Conservation (phyloP, 2,888 invertebrate species). For the Amphipoea lucens region DNA sequence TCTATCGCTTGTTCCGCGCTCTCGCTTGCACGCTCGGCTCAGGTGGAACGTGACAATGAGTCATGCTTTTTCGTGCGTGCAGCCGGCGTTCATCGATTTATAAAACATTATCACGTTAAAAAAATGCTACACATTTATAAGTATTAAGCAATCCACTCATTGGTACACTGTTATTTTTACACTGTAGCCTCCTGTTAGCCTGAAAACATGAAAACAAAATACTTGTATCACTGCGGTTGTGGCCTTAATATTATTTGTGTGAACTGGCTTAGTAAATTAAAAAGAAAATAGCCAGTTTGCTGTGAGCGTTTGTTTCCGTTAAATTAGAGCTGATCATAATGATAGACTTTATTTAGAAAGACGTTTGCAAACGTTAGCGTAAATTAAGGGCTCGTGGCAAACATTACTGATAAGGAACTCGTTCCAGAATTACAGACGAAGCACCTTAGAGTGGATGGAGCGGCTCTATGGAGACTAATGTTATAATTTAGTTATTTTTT, state of each 20-base stretch:
- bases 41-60: too few species aligned
- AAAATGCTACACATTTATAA: too few species aligned
- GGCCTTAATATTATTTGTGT: slow-evolving; percentile 50
- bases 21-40: too few species aligned
- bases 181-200: slow-evolving; percentile 33
- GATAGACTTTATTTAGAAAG: background rate
- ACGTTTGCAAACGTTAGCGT: background rate
- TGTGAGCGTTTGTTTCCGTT: slow-evolving; percentile 7
- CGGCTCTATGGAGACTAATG: background rate
- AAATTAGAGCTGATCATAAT: slow-evolving; percentile 15
- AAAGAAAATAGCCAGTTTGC: slow-evolving; percentile 35
- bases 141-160: background rate
- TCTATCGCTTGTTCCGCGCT: too few species aligned
- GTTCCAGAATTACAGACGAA: slow-evolving; percentile 11
- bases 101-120: too few species aligned
- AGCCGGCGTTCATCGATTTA: too few species aligned
- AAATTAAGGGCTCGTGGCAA: background rate
- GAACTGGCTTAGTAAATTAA: slow-evolving; percentile 54
- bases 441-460: slow-evolving; percentile 13
- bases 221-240: slow-evolving; percentile 41
- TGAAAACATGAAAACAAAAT: slow-evolving; percentile 54
- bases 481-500: too few species aligned
- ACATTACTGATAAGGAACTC: slow-evolving; percentile 29
- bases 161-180: slow-evolving; percentile 34
- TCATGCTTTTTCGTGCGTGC: too few species aligned